These are phyloP conservation scores for Palaemon carinicauda DNA, from an alignment of 1,140 invertebrate genomes.

Conservation along the genomic window DNA sequence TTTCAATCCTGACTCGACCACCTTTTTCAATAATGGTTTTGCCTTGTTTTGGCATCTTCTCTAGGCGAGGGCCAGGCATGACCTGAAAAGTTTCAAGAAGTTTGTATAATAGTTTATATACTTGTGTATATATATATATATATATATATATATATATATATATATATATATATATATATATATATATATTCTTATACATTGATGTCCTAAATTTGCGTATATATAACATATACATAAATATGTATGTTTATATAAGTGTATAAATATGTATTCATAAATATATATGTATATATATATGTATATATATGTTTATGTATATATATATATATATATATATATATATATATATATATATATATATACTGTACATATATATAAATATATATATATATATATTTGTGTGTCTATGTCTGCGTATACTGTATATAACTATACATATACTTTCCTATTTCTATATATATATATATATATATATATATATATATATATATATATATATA, in stretches of 20 bases:
- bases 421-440: background rate
- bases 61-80: background rate
- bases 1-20: background rate
- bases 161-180: too few relatives aligned
- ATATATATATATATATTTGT: background rate
- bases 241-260: too few relatives aligned
- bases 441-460: background rate
- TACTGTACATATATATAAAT: background rate
- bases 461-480: background rate
- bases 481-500: background rate
- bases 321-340: conserved; percentile 2
- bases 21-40: background rate
- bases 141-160: too few relatives aligned
- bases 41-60: background rate
- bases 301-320: background rate
- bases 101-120: background rate
- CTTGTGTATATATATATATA: too few relatives aligned
- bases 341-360: background rate
- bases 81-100: background rate
- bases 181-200: too few relatives aligned
- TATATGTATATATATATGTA: too few relatives aligned
- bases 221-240: too few relatives aligned
- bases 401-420: background rate
- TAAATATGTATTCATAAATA: too few relatives aligned
- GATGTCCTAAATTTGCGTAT: too few relatives aligned